Evolutionary conservation across 1,140 invertebrate species (phyloP).

Genomic region (Calephelis nemesis): DNA sequence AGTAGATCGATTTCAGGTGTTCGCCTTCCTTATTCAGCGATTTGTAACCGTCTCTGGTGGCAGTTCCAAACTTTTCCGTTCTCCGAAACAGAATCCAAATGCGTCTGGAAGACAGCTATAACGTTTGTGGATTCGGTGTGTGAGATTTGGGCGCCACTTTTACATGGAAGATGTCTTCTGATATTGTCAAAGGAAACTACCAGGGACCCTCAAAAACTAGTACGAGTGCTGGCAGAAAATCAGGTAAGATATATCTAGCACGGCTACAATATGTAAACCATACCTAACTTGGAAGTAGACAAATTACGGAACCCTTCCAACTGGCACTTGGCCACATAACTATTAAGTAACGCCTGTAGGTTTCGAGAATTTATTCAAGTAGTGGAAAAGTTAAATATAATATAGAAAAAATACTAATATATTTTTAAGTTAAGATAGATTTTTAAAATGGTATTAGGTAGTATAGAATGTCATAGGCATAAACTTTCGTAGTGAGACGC

Average conservation of each 20-base stretch:
- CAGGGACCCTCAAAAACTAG: constrained; percentile 86
- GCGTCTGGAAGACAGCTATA: constrained; percentile 92
- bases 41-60: constrained; percentile 91
- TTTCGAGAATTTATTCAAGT: no score
- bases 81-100: constrained; percentile 81
- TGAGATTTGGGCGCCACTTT: constrained; percentile 91
- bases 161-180: constrained; percentile 85
- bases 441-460: no score
- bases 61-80: constrained; percentile 90
- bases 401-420: no score
- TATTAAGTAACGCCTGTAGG: no score
- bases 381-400: no score
- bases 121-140: constrained; percentile 93
- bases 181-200: constrained; percentile 86
- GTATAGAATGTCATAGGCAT: no score
- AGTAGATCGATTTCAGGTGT: constrained; percentile 81
- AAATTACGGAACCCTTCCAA: no score
- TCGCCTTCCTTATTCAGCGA: constrained; percentile 87
- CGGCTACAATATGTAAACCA: no score
- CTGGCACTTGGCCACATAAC: no score
- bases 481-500: no score
- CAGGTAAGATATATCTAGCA: constrained; percentile 70
- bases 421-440: no score
- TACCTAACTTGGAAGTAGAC: no score
- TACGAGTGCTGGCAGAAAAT: constrained; percentile 83